Conservation (phyloP, 1,140 invertebrate genomes). For the Halictus rubicundus region DNA sequence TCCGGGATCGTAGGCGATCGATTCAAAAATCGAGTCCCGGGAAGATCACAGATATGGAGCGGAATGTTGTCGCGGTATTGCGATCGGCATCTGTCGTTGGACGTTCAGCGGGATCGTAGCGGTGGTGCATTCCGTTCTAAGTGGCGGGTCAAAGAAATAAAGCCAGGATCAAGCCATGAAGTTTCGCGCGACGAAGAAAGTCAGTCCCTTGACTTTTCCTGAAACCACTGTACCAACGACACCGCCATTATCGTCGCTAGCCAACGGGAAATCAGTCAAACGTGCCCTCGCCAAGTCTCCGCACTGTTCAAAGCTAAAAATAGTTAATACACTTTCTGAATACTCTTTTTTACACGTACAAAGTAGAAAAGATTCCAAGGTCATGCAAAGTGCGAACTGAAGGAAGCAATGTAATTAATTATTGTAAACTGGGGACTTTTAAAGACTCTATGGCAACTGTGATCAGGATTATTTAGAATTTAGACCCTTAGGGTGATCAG, state of each 20-base stretch:
- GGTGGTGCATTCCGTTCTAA: slow-evolving; percentile 30
- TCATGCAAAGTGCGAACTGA: no score
- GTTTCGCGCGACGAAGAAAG: slow-evolving; percentile 28
- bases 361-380: no score
- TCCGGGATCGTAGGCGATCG: not conserved
- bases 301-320: no score
- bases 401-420: no score
- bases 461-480: no score
- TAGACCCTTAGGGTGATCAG: no score
- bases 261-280: no score
- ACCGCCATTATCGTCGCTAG: not conserved
- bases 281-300: no score
- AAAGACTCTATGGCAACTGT: no score
- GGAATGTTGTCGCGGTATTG: slow-evolving; percentile 35
- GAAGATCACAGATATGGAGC: slow-evolving; percentile 31
- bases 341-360: no score
- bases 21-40: not conserved
- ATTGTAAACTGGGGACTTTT: no score
- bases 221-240: slow-evolving; percentile 21
- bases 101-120: slow-evolving; percentile 6
- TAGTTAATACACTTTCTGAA: no score
- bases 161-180: slow-evolving; percentile 22
- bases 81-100: slow-evolving; percentile 24
- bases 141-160: slow-evolving; percentile 40
- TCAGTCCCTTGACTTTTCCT: slow-evolving; percentile 40